These are phyloP conservation scores for Tachysurus fulvidraco DNA, from an alignment of 2,113 vertebrate species.

Conservation along the genomic window DNA sequence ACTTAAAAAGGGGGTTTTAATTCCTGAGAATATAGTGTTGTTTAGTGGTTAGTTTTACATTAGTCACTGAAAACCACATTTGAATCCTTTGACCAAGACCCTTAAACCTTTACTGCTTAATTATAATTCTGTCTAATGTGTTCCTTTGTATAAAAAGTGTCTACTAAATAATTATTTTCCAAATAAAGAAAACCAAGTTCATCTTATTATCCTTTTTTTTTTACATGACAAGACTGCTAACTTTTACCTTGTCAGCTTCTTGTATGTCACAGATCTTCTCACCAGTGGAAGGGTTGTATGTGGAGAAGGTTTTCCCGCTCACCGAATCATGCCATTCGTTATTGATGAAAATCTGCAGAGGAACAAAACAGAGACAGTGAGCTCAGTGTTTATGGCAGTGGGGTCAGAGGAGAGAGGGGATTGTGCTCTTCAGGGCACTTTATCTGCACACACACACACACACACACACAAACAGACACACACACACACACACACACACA, in stretches of 20 bases:
- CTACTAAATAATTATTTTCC: background rate
- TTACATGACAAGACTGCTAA: background rate
- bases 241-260: slow-evolving; percentile 91
- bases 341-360: slow-evolving; percentile 92
- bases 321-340: slow-evolving; percentile 98
- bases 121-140: background rate
- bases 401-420: background rate
- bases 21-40: background rate
- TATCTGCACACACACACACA: background rate
- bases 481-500: background rate
- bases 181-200: background rate
- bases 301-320: slow-evolving; percentile 86
- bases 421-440: background rate
- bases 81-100: background rate
- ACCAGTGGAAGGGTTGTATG: slow-evolving; percentile 89
- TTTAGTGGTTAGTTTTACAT: background rate
- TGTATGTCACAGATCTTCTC: slow-evolving; percentile 96
- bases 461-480: background rate
- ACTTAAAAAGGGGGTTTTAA: background rate
- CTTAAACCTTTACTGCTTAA: background rate
- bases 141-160: background rate
- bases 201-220: background rate
- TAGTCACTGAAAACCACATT: background rate
- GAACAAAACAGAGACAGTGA: slow-evolving; percentile 15
- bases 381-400: slow-evolving; percentile 30